Conservation (phyloP, 2,113 vertebrate genomes). For the Gymnarchus niloticus region DNA sequence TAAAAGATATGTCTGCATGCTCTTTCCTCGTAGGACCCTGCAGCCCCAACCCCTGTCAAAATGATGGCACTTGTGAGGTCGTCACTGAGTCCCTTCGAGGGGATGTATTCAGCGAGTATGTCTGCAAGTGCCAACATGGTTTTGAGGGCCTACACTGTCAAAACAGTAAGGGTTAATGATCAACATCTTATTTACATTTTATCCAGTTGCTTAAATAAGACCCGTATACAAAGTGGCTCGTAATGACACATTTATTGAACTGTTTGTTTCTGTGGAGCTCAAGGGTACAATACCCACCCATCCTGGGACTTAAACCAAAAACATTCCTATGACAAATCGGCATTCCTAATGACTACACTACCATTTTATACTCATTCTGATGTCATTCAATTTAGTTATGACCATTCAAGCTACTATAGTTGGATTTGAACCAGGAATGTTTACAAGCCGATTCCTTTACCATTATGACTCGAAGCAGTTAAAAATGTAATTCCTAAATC, state of each 20-base stretch:
- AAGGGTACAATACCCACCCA: background rate
- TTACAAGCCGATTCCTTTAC: too few relatives aligned
- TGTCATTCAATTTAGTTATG: too few relatives aligned
- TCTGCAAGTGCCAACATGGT: slow-evolving; percentile 75
- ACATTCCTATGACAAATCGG: too few relatives aligned
- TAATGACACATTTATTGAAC: background rate
- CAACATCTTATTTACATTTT: background rate
- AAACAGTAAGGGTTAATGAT: slow-evolving; percentile 67
- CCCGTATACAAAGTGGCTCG: background rate
- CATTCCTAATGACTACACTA: too few relatives aligned
- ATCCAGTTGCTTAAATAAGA: background rate
- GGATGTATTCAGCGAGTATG: slow-evolving; percentile 77
- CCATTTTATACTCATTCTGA: too few relatives aligned
- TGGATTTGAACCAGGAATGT: too few relatives aligned
- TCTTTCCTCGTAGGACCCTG: slow-evolving; percentile 70
- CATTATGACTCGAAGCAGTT: too few relatives aligned
- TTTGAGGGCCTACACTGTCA: slow-evolving; percentile 82
- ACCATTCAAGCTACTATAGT: too few relatives aligned
- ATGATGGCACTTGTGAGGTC: slow-evolving; percentile 70
- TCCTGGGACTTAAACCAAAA: background rate
- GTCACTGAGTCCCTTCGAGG: slow-evolving; percentile 63
- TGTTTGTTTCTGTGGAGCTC: background rate
- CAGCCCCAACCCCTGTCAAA: slow-evolving; percentile 79
- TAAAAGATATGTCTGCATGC: background rate
- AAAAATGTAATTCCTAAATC: too few relatives aligned